Evolutionary conservation across 2,797 vertebrate genomes (phyloP), one percentile per base, ranked within the genome.

Genomic region (Silurus aristotelis): DNA sequence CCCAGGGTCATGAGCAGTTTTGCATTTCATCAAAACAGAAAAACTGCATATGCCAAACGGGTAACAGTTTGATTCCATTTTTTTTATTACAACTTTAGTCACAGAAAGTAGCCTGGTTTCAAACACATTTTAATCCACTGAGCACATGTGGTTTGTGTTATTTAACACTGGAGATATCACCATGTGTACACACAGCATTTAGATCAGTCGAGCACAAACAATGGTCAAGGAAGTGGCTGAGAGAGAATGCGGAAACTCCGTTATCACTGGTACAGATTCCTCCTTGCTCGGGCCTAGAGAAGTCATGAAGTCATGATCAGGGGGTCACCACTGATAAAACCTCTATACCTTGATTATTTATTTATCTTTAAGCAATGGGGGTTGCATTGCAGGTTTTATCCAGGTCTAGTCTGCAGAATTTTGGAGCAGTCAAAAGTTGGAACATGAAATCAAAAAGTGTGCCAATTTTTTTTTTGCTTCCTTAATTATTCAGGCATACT

Each of bases 381-480:
- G 31, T 17, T 27, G n/a, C 52, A 20, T 31, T 58, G 2, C 9
- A 72, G 48, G 4, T 31, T 17, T 58, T 10, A 76, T 56, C 52
- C 48, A 55, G 75, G 27, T 20, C 27, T 31, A 13, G 73, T 27
- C 25, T 77, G 55, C 55, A 77, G 55, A 77, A 52, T 48, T 25
- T n/a, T 6, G 5, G 46, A 22, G 46, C 71, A 73, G 71, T 46
- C 22, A 14, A 56, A 78, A 22, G 76, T 60, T 78, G 76, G 76
- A 78, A 78, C 27, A 78, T 27, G 61, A 78, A 78, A 78, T n/a
- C 12, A 0, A 43, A 61, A 61, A 14, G 27, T 14, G 73, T 13
- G 73, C 73, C 73, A 77, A 77, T 48, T 19, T 43, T 52, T 52
- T 52, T 58, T 55, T 9, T 56, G 17, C 75, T 78, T 78, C 55